Base-by-base conservation (phyloP, 1,140 invertebrate genomes). In the Formica selysi region DNA sequence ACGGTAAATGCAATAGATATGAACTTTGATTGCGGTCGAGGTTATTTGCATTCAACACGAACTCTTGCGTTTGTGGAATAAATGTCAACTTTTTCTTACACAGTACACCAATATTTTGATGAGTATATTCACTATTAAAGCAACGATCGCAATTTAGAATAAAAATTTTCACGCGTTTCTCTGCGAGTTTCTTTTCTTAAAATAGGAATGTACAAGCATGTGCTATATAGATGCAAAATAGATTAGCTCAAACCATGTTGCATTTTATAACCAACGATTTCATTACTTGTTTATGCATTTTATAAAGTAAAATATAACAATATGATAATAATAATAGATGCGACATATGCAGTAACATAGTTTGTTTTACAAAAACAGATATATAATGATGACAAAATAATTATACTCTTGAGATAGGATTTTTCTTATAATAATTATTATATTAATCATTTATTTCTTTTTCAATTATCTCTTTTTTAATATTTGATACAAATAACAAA, bases 1-100 rank as follows among this genome's bases (percentile, higher is more conserved):
- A 11, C 2, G 11, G 13, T 11, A 26, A 32, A 48, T 62, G 38
- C 13, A 79, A 26, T 51, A 8, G 22, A 36, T 79, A 32, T n/a
- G 0, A 54, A 38, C 32, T 13, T 11, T 51, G 48, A 79, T 79
- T 79, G 29, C 61, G 26, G 38, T 64, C 76, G 32, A 68, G 26
- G 41, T 57, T 80, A 80, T 67, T 68, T 26, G n/a, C 13, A 11
- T 22, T 2, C 4, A 32, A 57, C 44, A 80, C 76, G 48, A 80
- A 68, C 44, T 67, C 22, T 41, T 36, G 13, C 22, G 36, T 61
- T 48, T 38, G 41, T 6, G 11, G 16, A n/a, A 68, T 80, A 80
- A 80, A 68, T 32, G 38, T 68, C 8, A 36, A 22, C 11, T 67
- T 67, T 76, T 79, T 79, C 11, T 64, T 48, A 78, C 16, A 48